Evolutionary conservation across 1,140 invertebrate species (phyloP), one percentile per base, ranked within the genome.

Genomic region (Pseudomyrmex pallidus): DNA sequence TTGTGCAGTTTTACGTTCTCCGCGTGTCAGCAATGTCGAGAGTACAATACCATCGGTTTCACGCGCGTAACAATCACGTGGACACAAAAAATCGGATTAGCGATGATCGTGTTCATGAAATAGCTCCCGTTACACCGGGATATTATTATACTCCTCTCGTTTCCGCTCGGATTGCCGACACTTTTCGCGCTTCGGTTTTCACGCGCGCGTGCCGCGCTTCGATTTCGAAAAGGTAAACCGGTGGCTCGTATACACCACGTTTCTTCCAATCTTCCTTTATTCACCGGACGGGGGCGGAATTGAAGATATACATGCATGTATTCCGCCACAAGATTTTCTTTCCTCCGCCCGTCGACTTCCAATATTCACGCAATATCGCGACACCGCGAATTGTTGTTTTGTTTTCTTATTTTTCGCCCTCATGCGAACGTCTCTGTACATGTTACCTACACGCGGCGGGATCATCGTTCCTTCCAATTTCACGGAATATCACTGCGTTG

Each of bases 321-420:
- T 80, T 80, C 54, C 66, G 66, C 54, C 54, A 35, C 35, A 35
- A 7, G 5, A 5, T 35, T 35, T 35, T 35, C 35, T 35, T 72
- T 54, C 20, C 44, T 72, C 59, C 66, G 20, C 57, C 54, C 66
- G 54, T 9, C 64, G 76, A 44, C 76, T 72, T 72, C 76, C 76
- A 80, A 72, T 80, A 80, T 80, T 80, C 76, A 12, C 22, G 76
- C 66, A 70, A 80, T 80, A 80, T 80, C 76, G 54, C 57, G 20
- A 70, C 64, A 48, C 54, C 64, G 52, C 76, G 76, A 80, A 80
- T 80, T 80, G 76, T 72, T 80, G 66, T 46, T 44, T 61, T 54
- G 66, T n/a, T 78, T 80, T n/a, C 66, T 80, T 80, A 80, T 50
- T 25, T 25, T 59, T 59, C 35, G 7, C 35, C 54, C 54, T 44